A percentile compares a stretch with the other conserved stretches of the same genome.
These are phyloP conservation scores for Patiria miniata DNA, from an alignment of 35 echinoderm and acorn worm genomes.

Conservation along the genomic window DNA sequence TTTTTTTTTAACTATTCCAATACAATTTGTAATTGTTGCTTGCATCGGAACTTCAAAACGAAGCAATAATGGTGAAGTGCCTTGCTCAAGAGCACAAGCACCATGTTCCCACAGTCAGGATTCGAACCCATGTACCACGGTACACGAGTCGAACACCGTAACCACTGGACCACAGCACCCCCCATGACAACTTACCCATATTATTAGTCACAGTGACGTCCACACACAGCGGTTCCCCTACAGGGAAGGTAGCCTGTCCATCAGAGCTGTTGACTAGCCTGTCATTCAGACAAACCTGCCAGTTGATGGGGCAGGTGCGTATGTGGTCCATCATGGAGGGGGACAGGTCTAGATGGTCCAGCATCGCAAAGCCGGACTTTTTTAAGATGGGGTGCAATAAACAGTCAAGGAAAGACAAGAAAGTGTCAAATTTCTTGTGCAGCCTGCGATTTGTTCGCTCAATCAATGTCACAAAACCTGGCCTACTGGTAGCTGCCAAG, in stretches of 20 bases:
- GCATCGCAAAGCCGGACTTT: conserved; percentile 55
- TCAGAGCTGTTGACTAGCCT: conserved; percentile 39
- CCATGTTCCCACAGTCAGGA: too few species aligned
- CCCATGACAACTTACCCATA: conserved; percentile 44
- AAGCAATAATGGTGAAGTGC: too few species aligned
- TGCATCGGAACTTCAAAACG: too few species aligned
- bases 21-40: too few species aligned
- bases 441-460: neutral
- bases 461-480: neutral
- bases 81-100: too few species aligned
- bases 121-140: too few species aligned
- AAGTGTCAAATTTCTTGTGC: too few species aligned
- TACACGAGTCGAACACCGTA: too few species aligned
- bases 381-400: conserved; percentile 39
- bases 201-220: conserved; percentile 62
- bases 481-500: too few species aligned
- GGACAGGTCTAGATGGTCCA: conserved; percentile 62
- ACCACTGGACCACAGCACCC: too few species aligned
- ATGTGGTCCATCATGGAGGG: conserved; percentile 80
- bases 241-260: conserved; percentile 31
- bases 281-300: conserved; percentile 76
- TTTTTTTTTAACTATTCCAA: too few species aligned
- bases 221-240: conserved; percentile 51
- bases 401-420: conserved; percentile 41
- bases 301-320: conserved; percentile 77